These are phyloP conservation scores for Danionella cerebrum DNA, from an alignment of 2,113 vertebrate species.

Conservation along the genomic window DNA sequence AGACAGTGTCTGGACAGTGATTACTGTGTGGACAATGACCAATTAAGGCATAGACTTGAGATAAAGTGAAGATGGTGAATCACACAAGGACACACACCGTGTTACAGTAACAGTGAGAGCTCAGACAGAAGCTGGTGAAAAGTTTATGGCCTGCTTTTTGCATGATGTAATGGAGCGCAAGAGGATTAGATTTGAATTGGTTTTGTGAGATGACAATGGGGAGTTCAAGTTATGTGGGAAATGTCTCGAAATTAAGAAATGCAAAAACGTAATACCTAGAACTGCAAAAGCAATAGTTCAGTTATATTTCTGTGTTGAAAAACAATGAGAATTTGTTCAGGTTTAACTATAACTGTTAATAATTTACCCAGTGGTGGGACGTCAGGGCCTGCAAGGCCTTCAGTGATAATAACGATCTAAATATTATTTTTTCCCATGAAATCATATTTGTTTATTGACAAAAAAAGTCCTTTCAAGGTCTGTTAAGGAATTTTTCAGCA, in stretches of 20 bases:
- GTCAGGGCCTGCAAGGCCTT: no score
- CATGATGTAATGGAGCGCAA: slow-evolving; percentile 31
- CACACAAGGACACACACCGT: background rate
- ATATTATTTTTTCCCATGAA: no score
- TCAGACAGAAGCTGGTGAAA: background rate
- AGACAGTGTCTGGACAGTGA: slow-evolving; percentile 16
- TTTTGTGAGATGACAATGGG: background rate
- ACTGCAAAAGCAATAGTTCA: no score
- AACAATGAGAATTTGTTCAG: no score
- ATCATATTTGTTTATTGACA: no score
- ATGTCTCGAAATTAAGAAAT: background rate
- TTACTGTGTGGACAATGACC: slow-evolving; percentile 8
- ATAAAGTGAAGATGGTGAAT: background rate
- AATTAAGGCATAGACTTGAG: background rate
- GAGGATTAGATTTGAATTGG: background rate
- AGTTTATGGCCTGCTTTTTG: background rate
- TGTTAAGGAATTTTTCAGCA: no score
- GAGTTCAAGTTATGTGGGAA: background rate
- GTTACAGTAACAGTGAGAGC: background rate
- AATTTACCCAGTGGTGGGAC: no score
- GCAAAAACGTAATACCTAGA: no score
- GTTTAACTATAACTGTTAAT: no score
- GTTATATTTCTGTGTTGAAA: no score
- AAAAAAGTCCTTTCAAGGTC: no score
- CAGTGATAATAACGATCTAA: no score